phyloP scores from a whole-genome alignment of 2,113 vertebrate species.

The Sylvia atricapilla region DNA sequence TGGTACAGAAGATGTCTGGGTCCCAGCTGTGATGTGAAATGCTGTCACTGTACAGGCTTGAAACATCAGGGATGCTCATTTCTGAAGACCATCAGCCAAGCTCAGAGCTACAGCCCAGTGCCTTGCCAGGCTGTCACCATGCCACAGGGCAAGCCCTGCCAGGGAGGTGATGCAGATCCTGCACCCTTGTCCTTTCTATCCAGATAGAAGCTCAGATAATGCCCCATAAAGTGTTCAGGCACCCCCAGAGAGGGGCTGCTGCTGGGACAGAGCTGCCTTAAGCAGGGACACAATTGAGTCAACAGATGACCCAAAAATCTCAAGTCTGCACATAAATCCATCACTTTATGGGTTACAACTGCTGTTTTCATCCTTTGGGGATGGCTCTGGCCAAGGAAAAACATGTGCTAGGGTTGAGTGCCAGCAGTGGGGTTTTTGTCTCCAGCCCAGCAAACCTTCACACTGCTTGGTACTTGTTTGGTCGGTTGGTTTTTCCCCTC shows the following conservation, averaged over 20 bases:
- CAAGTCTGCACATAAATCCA: not conserved
- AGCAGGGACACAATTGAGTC: not conserved
- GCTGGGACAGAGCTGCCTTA: not conserved
- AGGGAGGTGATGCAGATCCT: not conserved
- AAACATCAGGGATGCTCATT: not conserved
- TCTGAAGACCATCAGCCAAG: not conserved
- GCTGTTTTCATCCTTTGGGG: not conserved
- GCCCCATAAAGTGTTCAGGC: not conserved
- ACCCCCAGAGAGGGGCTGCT: not conserved
- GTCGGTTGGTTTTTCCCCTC: not conserved
- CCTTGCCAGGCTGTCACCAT: not conserved
- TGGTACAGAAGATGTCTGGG: not conserved
- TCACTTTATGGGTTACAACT: not conserved
- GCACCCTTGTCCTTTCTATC: not conserved
- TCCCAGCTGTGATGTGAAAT: not conserved
- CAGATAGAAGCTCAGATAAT: not conserved
- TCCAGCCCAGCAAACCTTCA: not conserved
- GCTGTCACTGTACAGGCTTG: not conserved
- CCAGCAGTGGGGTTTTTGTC: not conserved
- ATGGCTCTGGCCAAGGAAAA: not conserved
- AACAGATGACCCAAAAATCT: not conserved
- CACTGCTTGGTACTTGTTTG: not conserved
- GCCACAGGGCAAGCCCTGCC: not conserved
- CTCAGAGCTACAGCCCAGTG: not conserved
- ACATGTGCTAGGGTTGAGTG: not conserved